phyloP scores from a whole-genome alignment of 2,888 invertebrate species.

The Sinohyriopsis cumingii region DNA sequence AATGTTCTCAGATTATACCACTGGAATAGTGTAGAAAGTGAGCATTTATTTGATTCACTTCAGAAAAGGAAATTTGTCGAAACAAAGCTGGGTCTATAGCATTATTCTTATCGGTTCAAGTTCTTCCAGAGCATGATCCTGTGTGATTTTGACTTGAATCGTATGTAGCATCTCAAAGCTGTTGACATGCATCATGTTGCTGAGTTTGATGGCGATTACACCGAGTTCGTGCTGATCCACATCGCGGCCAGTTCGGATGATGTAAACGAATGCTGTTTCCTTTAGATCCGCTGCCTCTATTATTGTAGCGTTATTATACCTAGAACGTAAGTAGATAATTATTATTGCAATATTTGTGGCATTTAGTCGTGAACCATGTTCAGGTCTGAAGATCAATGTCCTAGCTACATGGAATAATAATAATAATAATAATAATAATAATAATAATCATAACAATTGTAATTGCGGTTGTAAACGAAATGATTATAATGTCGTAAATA shows the following conservation, averaged over 20 bases:
- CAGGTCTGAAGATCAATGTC: slow-evolving; percentile 19
- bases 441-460: too few relatives aligned
- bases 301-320: slow-evolving; percentile 27
- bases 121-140: slow-evolving; percentile 21
- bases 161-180: slow-evolving; percentile 35
- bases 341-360: slow-evolving; percentile 46
- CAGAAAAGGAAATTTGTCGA: too few relatives aligned
- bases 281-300: slow-evolving; percentile 27
- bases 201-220: slow-evolving; percentile 28
- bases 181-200: slow-evolving; percentile 23
- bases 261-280: slow-evolving; percentile 25
- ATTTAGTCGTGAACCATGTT: slow-evolving; percentile 29
- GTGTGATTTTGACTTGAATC: slow-evolving; percentile 32
- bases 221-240: slow-evolving; percentile 31
- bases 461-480: too few relatives aligned
- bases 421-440: background rate
- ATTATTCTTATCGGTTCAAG: too few relatives aligned
- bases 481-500: too few relatives aligned
- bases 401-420: slow-evolving; percentile 26
- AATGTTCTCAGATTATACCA: too few relatives aligned
- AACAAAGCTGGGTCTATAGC: too few relatives aligned
- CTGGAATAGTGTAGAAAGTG: too few relatives aligned
- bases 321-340: slow-evolving; percentile 49
- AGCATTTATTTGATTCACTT: too few relatives aligned
- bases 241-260: slow-evolving; percentile 36